Evolutionary conservation across 2,888 invertebrate genomes (phyloP), one percentile per base, ranked within the genome.

Genomic region (Tetramorium bicarinatum): DNA sequence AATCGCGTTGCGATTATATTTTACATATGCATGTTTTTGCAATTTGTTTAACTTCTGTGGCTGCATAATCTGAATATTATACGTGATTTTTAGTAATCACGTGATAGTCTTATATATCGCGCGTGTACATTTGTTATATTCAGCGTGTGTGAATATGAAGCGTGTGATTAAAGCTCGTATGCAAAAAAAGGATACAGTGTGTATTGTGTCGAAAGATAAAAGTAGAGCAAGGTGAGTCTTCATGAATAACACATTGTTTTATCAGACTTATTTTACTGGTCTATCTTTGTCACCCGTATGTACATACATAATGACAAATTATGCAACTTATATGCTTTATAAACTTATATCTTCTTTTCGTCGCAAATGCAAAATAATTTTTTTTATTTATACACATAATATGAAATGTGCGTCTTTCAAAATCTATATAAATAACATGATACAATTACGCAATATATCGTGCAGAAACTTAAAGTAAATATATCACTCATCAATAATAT

Each of bases 211-310:
- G 13, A 67, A 44, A 71, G 44, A 52, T 44, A 66, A 85, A 92
- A 92, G 86, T 92, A 83, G 92, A 92, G 89, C 92, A 91, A 93
- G 92, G 93, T 93, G 91, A 89, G 86, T 81, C 72, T 67, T 88
- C 88, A 87, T 87, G 87, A 89, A 89, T 90, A 86, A 88, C 85
- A 84, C 83, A 86, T 85, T 86, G 87, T 87, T 90, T 91, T 89
- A 81, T 76, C 84, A 52, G 66, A 75, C 84, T 83, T 66, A 66
- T 8, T 64, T 38, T 29, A 9, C 41, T 72, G 41, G 6, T 72
- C 18, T 56, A 25, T 72, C 15, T 11, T 72, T 56, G 56, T 44
- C 54, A 41, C 25, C 29, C 59, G 72, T 13, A 25, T 47, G n/a
- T 25, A 61, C 21, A 25, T 25, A 61, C 21, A 25, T 49, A 41